phyloP scores from a whole-genome alignment of 2,797 vertebrate species.

The Melanogrammus aeglefinus region DNA sequence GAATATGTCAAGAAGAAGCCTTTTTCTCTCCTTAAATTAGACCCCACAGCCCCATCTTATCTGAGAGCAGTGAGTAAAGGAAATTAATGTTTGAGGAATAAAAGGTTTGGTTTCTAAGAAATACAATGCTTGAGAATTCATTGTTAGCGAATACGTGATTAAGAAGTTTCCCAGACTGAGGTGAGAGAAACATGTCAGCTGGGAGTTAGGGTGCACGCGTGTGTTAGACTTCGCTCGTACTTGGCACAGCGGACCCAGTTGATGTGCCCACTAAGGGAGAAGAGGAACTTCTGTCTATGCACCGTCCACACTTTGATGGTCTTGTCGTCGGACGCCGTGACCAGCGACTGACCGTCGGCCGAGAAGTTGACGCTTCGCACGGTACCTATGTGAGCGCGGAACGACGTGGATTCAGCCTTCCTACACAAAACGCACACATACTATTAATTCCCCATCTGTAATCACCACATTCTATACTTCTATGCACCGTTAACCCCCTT shows the following conservation, averaged over 20 bases:
- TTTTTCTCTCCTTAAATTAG: not conserved
- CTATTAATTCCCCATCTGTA: not conserved
- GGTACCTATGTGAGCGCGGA: conserved; percentile 87
- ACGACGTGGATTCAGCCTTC: conserved; percentile 88
- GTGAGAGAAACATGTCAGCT: no score
- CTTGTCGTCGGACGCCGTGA: conserved; percentile 97
- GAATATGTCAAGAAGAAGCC: not conserved
- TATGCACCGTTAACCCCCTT: not conserved
- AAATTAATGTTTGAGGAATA: not conserved
- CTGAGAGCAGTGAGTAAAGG: not conserved
- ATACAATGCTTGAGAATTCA: not conserved
- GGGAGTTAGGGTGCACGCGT: not conserved
- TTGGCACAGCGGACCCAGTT: conserved; percentile 98
- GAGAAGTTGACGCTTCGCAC: conserved; percentile 93
- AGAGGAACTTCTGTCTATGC: conserved; percentile 93
- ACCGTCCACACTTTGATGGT: conserved; percentile 93
- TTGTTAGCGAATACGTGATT: not conserved
- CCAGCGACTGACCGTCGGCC: conserved; percentile 84
- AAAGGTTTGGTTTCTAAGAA: not conserved
- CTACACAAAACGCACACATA: conserved; percentile 55
- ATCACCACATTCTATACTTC: not conserved
- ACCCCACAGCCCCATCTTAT: not conserved
- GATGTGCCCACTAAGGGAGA: conserved; percentile 91
- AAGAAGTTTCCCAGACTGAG: not conserved
- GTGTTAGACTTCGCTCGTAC: conserved; percentile 64